Base-by-base conservation (phyloP, 1,140 invertebrate species). In the Globodera ellingtonae region DNA sequence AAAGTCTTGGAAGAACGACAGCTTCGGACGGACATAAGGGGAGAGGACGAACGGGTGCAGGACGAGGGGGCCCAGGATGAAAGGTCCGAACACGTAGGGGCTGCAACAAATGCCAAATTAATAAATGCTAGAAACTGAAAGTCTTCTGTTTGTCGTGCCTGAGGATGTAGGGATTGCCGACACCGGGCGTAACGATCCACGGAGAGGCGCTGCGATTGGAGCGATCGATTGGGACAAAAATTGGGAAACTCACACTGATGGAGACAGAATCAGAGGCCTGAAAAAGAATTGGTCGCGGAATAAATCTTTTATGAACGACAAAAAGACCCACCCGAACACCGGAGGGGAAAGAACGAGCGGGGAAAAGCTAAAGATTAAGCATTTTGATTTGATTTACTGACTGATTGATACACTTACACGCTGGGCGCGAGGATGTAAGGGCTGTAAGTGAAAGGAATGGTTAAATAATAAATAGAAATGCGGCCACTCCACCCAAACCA, bases 61-160 rank as follows among this genome's bases (percentile, higher is more conserved):
- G 46, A 81, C 69, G 35, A 73, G 47, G 65, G 81, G 81, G 56
- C 72, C 72, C 2, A 82, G 67, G 21, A 82, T 82, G 75, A 82
- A 82, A 21, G 81, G 81, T 3, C 81, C 75, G 44, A 82, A 78
- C 21, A 82, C 50, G 5, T 82, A 82, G 35, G 81, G 81, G 21
- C 72, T 77, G n/a, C 79, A 67, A 66, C 0, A 35, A 35, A 35
- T 35, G 35, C 35, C 35, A 35, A 35, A 35, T 35, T 35, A 35
- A 35, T 35, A 35, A 35, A 35, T 35, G 0, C 35, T 2, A 35
- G 2, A 35, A 35, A 35, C 35, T 35, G 35, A 35, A 35, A 35
- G 0, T 35, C 35, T 35, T 35, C 2, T 35, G 15, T 47, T n/a
- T 10, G 48, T 15, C 46, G 24, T 74, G 65, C 72, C 72, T 74